A percentile compares a stretch with the other conserved stretches of the same genome.
Conservation (phyloP, 2,888 invertebrate species). For the Crossocerus cetratus region DNA sequence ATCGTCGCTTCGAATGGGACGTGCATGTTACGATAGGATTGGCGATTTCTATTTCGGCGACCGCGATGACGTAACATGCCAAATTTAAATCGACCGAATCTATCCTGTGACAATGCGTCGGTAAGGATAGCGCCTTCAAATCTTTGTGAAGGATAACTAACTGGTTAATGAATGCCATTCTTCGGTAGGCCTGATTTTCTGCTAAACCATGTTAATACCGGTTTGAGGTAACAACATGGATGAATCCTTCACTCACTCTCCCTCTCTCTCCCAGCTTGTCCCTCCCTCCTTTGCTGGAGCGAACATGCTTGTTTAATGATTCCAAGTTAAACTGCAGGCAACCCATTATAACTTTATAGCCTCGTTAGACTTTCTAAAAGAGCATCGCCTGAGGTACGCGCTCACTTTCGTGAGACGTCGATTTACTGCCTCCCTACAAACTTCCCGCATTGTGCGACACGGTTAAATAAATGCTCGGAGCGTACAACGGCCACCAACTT, state of each 20-base stretch:
- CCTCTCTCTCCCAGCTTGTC: no score
- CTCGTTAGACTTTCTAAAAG: conserved; percentile 50
- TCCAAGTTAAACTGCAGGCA: conserved; percentile 49
- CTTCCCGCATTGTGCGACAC: conserved; percentile 24
- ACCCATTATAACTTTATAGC: conserved; percentile 57
- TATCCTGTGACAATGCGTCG: no score
- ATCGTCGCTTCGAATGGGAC: no score
- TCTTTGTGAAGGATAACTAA: no score
- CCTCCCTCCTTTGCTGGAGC: conserved; percentile 1
- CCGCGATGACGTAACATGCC: no score
- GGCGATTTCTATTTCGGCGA: no score
- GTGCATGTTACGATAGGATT: no score
- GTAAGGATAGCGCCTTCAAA: no score
- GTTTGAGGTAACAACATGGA: conserved; percentile 11
- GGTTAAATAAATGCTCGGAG: conserved; percentile 13
- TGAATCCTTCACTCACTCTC: conserved; percentile 5
- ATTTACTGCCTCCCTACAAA: conserved; percentile 28
- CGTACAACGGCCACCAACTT: conserved; percentile 1
- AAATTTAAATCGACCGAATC: no score
- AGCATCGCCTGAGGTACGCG: conserved; percentile 32
- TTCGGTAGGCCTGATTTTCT: conserved; percentile 29
- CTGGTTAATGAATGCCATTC: conserved; percentile 23
- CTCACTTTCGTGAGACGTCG: conserved; percentile 31
- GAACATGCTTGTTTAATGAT: conserved; percentile 51
- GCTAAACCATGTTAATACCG: conserved; percentile 5